Conservation (phyloP, 2,888 invertebrate species). For the Hirtodrosophila alboralis region DNA sequence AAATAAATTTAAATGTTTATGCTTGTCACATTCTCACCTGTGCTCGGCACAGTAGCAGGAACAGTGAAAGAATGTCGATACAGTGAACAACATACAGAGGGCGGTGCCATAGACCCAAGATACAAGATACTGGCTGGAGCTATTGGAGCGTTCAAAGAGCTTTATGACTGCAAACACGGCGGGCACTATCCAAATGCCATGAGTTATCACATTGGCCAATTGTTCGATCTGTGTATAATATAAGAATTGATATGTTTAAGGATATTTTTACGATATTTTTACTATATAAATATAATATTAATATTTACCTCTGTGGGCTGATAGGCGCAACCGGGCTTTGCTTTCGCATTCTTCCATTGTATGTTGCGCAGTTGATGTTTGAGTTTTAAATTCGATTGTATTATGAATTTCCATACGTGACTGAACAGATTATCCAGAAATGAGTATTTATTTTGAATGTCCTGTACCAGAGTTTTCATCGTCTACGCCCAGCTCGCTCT, state of each 20-base stretch:
- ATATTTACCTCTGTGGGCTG: constrained; percentile 89
- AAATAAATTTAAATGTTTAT: neutral
- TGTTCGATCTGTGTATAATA: constrained; percentile 89
- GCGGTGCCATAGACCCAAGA: constrained; percentile 94
- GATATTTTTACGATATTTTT: neutral
- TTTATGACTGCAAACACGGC: constrained; percentile 91
- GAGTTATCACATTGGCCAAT: constrained; percentile 95
- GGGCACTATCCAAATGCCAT: constrained; percentile 94
- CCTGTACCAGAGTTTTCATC: constrained; percentile 73
- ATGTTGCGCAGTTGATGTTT: constrained; percentile 83
- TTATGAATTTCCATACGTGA: constrained; percentile 81
- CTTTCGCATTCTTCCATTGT: constrained; percentile 92
- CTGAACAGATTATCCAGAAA: constrained; percentile 80
- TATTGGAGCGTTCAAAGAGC: constrained; percentile 89
- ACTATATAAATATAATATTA: neutral
- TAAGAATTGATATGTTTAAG: neutral
- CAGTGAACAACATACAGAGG: constrained; percentile 92
- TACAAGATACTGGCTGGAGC: constrained; percentile 90
- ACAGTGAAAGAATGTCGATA: constrained; percentile 95
- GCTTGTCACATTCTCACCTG: constrained; percentile 84
- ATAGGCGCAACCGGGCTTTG: constrained; percentile 91
- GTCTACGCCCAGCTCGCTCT: constrained; percentile 33
- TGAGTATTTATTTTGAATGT: constrained; percentile 81
- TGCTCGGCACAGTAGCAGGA: constrained; percentile 89
- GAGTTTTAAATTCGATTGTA: constrained; percentile 75